Evolutionary conservation across 2,113 vertebrate species (phyloP), one percentile per base, ranked within the genome.

Genomic region (Cairina moschata): DNA sequence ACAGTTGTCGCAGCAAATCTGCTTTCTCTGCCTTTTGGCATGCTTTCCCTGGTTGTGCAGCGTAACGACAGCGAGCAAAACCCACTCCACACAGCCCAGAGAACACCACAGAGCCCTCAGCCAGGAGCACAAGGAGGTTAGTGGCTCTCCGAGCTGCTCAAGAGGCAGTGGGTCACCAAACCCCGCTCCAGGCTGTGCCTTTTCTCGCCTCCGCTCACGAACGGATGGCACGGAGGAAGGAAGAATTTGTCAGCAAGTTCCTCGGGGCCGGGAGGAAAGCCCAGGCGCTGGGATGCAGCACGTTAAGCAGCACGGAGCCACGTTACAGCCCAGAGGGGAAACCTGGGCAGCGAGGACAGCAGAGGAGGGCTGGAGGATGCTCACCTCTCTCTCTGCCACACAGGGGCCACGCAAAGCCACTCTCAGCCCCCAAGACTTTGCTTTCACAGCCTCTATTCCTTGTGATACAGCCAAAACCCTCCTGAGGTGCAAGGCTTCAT

Each of bases 81-180:
- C 32, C 11, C 1, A 0, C 2, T 46, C 6, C 0, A 21, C 0
- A 0, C 3, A 52, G 38, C 52, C 44, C 4, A 23, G 32, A 0
- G 34, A 83, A 34, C 71, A 11, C n/a, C 4, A 2, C 1, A 10
- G 28, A 55, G 18, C 56, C 54, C 67, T 74, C 1, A 0, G 32
- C 32, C 0, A 0, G 59, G 44, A 86, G 6, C n/a, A 6, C 4
- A 0, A 3, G 26, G 60, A 46, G 3, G 7, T 28, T 2, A 34
- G 50, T 1, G 0, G 79, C 59, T 73, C 83, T 42, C 54, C 0
- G 0, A 29, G 68, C 86, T 40, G n/a, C 52, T 81, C 2, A 0
- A 48, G n/a, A 86, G 28, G 36, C 56, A 52, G 1, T 0, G 1
- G 67, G 73, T 60, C 50, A 54, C 71, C 2, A 1, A 0, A 15